Base-by-base conservation (phyloP, 2,113 vertebrate genomes). In the Rallus limicola region DNA sequence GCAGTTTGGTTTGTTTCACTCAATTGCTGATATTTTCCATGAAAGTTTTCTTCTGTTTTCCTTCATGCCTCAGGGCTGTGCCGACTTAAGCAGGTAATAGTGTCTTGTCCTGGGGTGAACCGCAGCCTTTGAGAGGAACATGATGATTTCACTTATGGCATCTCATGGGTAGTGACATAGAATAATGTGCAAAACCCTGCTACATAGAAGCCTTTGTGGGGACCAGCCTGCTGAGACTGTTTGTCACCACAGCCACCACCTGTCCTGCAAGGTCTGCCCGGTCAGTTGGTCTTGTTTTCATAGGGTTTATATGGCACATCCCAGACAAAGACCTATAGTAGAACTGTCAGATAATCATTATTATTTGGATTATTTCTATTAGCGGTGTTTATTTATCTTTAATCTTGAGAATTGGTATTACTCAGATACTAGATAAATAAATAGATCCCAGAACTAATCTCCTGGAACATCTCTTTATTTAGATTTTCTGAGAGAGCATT, bases 331-430 rank as follows among this genome's bases (percentile, higher is more conserved):
- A 69, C 52, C 65, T 83, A 5, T 23, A 79, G 52, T 48, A 82
- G 48, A 86, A 48, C 64, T 67, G 44, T 90, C 82, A 83, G 65
- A 88, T 88, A 82, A 84, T 96, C 9, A 44, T 94, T 71, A 71
- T 40, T 88, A 58, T 93, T 92, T 94, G 83, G 65, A 58, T 95
- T 95, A 91, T 91, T 95, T 69, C 70, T 52, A 82, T 89, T 96
- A 94, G 34, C 1, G 1, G 21, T 74, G 24, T 81, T 93, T 96
- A 56, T 96, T 96, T 95, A 29, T 90, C 42, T 91, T 90, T 65
- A 34, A 42, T 93, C 65, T 84, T 58, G 53, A 93, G 88, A 72
- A 58, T 17, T 65, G 59, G n/a, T 96, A 78, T 86, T 93, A 87
- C 44, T 82, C 67, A 92, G 62, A 85, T 78, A 53, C 31, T 48